Evolutionary conservation across 1,140 invertebrate genomes (phyloP), one percentile per base, ranked within the genome.

Genomic region (Phenacoccus solenopsis): DNA sequence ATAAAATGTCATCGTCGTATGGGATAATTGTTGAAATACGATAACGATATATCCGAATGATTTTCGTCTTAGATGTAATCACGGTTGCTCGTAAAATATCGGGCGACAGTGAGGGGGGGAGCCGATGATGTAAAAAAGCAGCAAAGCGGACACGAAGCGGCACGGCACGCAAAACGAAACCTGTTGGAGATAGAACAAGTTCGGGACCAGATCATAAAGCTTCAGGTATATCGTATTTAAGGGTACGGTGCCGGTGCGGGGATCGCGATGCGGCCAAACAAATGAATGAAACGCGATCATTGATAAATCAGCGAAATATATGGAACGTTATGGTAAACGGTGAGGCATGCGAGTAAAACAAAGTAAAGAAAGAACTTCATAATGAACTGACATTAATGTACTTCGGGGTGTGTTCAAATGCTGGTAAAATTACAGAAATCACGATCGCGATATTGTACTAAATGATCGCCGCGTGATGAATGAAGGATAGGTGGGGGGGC

Each of bases 361-460:
- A 49, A 49, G 38, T 49, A 49, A 10, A 49, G 20, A 49, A 49
- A 49, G 38, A 49, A 49, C 16, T 49, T 16, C 5, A 16, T 49
- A 49, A 49, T 49, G 38, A 49, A 49, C 38, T 49, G 38, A 49
- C 38, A 49, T 49, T 49, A 49, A 49, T 49, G 38, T 49, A 49
- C 12, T 49, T 49, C 13, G n/a, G 38, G 38, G 38, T 49, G 38
- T 49, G 38, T 16, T 3, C 38, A 49, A 49, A 49, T 49, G n/a
- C n/a, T n/a, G 38, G 38, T 49, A 49, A 49, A 49, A 49, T 49
- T 49, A 49, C 38, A 49, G 38, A 49, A 49, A 49, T 49, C 38
- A 49, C 38, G 38, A 49, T 49, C 38, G 16, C 20, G 16, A 16
- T 49, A 49, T n/a, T n/a, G n/a, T n/a, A n/a, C n/a, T n/a, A n/a